A percentile compares a stretch with the other conserved stretches of the same genome.
phyloP scores from a whole-genome alignment of 2,888 invertebrate species.

The Ornithoptera alexandrae region DNA sequence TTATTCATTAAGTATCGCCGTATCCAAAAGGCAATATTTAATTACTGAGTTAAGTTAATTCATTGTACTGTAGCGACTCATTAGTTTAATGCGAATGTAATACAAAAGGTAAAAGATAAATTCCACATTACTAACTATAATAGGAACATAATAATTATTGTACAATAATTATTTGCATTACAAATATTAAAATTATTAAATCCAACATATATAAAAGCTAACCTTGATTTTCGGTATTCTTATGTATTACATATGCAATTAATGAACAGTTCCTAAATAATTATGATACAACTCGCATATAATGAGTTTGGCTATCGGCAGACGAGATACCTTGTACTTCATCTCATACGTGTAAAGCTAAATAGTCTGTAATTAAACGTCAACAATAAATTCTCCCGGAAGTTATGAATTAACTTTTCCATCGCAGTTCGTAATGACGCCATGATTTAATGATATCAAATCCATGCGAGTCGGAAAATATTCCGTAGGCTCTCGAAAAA shows the following conservation, averaged over 20 bases:
- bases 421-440: constrained; percentile 14
- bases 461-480: constrained; percentile 25
- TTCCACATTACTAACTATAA: neutral
- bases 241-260: neutral
- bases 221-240: constrained; percentile 1
- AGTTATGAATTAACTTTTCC: constrained; percentile 21
- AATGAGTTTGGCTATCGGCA: neutral
- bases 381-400: constrained; percentile 29
- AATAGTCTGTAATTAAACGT: neutral
- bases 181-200: neutral
- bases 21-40: neutral
- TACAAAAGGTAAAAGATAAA: constrained; percentile 1
- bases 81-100: neutral
- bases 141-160: neutral
- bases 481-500: constrained; percentile 36
- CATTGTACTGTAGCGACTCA: neutral
- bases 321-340: too few relatives aligned
- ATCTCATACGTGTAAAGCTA: too few relatives aligned
- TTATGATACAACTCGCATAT: neutral
- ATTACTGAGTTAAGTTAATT: neutral
- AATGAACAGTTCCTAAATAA: neutral
- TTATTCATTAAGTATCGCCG: neutral
- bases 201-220: neutral
- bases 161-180: neutral
- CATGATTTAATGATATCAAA: constrained; percentile 24